These are phyloP conservation scores for Eupleurogrammus muticus DNA, from an alignment of 2,797 vertebrate genomes.

Conservation along the genomic window DNA sequence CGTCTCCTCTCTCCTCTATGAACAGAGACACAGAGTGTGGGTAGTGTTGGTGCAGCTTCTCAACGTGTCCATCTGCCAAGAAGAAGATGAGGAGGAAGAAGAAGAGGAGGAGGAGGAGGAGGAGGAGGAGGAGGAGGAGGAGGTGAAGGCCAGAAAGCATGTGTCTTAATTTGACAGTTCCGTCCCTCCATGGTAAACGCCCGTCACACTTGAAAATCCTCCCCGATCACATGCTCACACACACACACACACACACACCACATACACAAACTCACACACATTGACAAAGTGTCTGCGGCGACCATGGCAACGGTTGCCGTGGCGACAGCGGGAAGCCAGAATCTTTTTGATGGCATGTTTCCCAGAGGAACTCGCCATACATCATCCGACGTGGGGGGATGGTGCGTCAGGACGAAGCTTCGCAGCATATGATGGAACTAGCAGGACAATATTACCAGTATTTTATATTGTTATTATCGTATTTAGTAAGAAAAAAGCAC, in stretches of 20 bases:
- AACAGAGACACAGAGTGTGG: conserved; percentile 56
- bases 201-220: conserved; percentile 60
- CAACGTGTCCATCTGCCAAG: conserved; percentile 70
- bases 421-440: conserved; percentile 32
- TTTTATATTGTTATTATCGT: no score
- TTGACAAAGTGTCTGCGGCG: conserved; percentile 42
- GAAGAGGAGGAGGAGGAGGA: conserved; percentile 31
- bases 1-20: conserved; percentile 16
- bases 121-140: conserved; percentile 30
- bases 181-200: conserved; percentile 44
- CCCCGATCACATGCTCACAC: conserved; percentile 23
- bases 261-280: conserved; percentile 30
- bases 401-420: conserved; percentile 3
- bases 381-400: conserved; percentile 20
- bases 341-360: conserved; percentile 47
- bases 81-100: no score
- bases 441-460: no score
- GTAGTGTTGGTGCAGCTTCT: conserved; percentile 60
- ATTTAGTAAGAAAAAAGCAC: no score
- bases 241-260: conserved; percentile 12
- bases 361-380: conserved; percentile 46
- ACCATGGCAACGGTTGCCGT: conserved; percentile 66
- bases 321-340: conserved; percentile 57
- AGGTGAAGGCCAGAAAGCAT: conserved; percentile 54
- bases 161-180: conserved; percentile 64